Conservation (phyloP, 1,140 invertebrate genomes). For the Bombus impatiens region DNA sequence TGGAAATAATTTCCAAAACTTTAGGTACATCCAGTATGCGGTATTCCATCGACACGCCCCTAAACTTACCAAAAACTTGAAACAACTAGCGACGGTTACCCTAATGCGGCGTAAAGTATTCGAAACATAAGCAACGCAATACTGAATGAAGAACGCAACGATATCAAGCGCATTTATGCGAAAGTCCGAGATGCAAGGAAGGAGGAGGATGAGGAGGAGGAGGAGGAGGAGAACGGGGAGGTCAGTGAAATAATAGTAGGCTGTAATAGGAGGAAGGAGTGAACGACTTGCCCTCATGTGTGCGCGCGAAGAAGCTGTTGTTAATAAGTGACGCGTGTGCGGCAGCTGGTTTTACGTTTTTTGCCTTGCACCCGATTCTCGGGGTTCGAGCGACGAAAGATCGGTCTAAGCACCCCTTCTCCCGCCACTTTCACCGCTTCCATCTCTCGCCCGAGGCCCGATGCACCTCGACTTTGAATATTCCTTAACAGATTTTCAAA, state of each 20-base stretch:
- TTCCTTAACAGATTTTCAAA: constrained; percentile 16
- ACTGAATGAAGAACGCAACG: neutral
- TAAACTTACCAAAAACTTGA: too few relatives aligned
- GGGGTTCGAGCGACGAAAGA: constrained; percentile 70
- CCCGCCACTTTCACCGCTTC: constrained; percentile 11
- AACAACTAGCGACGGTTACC: neutral
- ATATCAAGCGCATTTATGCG: constrained; percentile 3
- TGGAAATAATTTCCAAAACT: neutral
- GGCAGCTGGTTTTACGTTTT: constrained; percentile 77
- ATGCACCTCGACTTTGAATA: constrained; percentile 17
- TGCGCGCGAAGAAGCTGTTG: constrained; percentile 71
- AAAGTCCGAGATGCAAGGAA: neutral
- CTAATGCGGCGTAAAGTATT: neutral
- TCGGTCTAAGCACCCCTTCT: constrained; percentile 51
- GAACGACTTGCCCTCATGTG: constrained; percentile 63
- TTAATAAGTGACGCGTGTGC: constrained; percentile 78
- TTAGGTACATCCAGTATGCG: neutral
- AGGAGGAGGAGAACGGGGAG: neutral
- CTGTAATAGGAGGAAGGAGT: constrained; percentile 62
- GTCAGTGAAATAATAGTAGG: constrained; percentile 60
- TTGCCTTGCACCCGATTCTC: constrained; percentile 68
- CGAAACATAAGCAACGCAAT: neutral
- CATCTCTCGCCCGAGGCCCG: neutral
- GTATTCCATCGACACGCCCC: neutral
- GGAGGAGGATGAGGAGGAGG: too few relatives aligned